Percentiles rank a stretch among this genome's conserved stretches.
Conservation (phyloP, 2,113 vertebrate genomes). For the Turdus rufiventris region DNA sequence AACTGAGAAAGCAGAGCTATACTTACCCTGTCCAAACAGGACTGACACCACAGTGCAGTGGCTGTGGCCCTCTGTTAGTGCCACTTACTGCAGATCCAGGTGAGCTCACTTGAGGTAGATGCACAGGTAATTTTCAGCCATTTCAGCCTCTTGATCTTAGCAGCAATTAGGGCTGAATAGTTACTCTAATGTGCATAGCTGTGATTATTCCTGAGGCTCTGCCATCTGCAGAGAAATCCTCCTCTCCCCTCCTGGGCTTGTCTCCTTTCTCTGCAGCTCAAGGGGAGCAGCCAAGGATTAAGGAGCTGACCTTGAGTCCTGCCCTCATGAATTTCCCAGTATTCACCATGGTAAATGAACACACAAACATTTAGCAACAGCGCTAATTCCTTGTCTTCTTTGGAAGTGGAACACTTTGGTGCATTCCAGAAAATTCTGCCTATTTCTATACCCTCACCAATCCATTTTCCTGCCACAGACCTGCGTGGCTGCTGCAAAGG, state of each 20-base stretch:
- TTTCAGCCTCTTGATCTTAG: not conserved
- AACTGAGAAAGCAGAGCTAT: not conserved
- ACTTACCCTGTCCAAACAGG: not conserved
- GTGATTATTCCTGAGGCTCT: not conserved
- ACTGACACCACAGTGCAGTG: not conserved
- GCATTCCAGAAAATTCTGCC: not conserved
- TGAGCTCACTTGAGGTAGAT: not conserved
- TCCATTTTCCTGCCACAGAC: not conserved
- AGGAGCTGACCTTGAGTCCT: not conserved
- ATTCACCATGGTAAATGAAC: not conserved
- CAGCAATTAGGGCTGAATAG: not conserved
- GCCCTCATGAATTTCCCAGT: not conserved
- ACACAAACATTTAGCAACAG: not conserved
- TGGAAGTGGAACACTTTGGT: not conserved
- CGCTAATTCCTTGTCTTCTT: not conserved
- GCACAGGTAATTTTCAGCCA: conserved; percentile 4
- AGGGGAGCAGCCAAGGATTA: not conserved
- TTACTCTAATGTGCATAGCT: not conserved
- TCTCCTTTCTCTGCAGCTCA: not conserved
- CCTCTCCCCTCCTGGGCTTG: not conserved
- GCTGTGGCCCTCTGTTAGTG: not conserved
- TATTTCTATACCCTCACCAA: not conserved
- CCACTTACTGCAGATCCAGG: conserved; percentile 2
- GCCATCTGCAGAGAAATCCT: not conserved
- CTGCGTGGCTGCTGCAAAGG: not conserved